These are phyloP conservation scores for Nymphicus hollandicus DNA, from an alignment of 2,113 vertebrate species.

Conservation along the genomic window DNA sequence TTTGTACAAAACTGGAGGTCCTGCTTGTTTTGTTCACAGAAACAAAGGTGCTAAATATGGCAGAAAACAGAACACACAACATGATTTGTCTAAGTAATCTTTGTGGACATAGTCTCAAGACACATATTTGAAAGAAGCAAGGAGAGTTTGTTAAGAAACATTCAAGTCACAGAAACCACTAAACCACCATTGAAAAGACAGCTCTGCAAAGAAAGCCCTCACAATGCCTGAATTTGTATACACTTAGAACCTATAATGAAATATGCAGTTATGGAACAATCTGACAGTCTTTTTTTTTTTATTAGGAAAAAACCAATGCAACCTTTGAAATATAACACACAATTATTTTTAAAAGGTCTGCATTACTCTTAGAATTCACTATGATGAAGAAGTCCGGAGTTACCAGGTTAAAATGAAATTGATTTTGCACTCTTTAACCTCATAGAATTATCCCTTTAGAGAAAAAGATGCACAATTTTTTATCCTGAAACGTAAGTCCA, in stretches of 20 bases:
- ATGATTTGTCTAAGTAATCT: neutral
- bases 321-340: fast-evolving
- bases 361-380: neutral
- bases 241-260: neutral
- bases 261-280: neutral
- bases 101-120: neutral
- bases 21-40: neutral
- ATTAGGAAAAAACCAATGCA: fast-evolving
- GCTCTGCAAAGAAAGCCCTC: neutral
- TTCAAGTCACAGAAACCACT: neutral
- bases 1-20: fast-evolving
- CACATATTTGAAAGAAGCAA: neutral
- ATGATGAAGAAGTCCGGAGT: neutral
- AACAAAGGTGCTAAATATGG: neutral
- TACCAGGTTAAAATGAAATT: neutral
- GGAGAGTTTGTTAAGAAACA: neutral
- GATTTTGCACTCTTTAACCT: neutral
- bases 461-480: neutral
- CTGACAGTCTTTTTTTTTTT: neutral
- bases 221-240: neutral
- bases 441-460: neutral
- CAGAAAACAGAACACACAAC: neutral
- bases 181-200: neutral
- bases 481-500: neutral
- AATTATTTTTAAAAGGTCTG: neutral